A percentile compares a stretch with the other conserved stretches of the same genome.
Evolutionary conservation across 2,797 vertebrate species (phyloP).

Genomic region (Rhynchonycteris naso): DNA sequence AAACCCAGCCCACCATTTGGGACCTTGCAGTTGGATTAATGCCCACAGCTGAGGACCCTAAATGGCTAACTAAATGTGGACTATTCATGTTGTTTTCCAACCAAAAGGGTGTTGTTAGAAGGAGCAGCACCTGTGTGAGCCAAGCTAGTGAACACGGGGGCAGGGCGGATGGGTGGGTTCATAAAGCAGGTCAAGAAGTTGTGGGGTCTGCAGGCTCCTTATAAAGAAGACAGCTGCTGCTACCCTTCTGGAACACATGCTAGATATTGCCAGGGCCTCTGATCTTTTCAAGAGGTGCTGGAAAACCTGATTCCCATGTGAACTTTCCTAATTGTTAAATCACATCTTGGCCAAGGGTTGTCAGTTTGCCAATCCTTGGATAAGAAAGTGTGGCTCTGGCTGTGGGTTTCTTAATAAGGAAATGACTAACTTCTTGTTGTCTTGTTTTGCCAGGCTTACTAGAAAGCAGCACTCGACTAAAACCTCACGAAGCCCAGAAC

Average conservation of each 20-base stretch:
- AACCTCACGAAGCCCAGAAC: slow-evolving; percentile 98
- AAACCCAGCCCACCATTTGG: background rate
- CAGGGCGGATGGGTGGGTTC: background rate
- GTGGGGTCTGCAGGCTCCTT: background rate
- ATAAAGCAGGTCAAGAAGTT: background rate
- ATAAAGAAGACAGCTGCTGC: background rate
- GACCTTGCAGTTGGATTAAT: background rate
- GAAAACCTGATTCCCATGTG: background rate
- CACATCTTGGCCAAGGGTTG: background rate
- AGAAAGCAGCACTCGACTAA: slow-evolving; percentile 98
- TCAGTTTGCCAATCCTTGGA: slow-evolving; percentile 55
- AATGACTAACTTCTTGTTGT: slow-evolving; percentile 72
- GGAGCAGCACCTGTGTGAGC: background rate
- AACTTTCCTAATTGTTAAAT: slow-evolving; percentile 51
- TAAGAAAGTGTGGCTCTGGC: slow-evolving; percentile 9
- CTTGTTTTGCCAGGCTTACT: slow-evolving; percentile 92
- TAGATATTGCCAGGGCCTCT: background rate
- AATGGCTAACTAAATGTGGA: background rate
- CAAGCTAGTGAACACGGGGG: background rate
- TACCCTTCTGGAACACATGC: background rate
- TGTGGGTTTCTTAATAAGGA: slow-evolving; percentile 65
- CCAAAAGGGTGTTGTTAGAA: background rate
- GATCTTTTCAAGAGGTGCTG: background rate
- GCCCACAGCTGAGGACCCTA: background rate
- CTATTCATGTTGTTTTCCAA: background rate